Conservation (phyloP, 37 sponge, comb jelly and placozoan genomes). For the Beroe forskalii region DNA sequence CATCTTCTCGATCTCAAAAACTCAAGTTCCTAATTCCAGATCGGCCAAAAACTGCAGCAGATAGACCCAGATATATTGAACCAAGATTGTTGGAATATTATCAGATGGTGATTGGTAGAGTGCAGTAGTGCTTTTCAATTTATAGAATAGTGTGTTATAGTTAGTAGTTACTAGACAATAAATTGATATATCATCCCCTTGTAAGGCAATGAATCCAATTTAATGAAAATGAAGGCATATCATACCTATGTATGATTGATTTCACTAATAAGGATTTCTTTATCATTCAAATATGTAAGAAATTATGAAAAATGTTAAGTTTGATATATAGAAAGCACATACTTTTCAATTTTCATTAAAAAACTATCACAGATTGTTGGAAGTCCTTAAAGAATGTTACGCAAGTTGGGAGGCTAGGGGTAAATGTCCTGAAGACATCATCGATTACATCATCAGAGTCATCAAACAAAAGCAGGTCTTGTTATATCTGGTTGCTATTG, state of each 20-base stretch:
- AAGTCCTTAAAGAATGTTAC: slow-evolving; percentile 9
- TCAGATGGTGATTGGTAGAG: too few relatives aligned
- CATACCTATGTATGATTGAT: too few relatives aligned
- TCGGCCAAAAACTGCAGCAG: background rate
- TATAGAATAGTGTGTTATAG: background rate
- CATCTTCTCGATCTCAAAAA: background rate
- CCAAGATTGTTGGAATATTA: background rate
- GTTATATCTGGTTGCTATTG: too few relatives aligned
- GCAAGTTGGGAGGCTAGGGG: slow-evolving; percentile 1
- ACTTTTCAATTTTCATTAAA: background rate
- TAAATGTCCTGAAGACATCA: background rate
- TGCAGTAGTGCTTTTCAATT: background rate
- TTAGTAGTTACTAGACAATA: too few relatives aligned
- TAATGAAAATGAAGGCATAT: too few relatives aligned
- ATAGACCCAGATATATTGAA: background rate
- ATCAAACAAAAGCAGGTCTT: background rate
- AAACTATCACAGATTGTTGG: background rate
- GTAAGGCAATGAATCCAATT: too few relatives aligned
- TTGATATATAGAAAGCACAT: background rate
- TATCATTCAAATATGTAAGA: background rate
- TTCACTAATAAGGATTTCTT: background rate
- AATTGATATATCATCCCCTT: too few relatives aligned
- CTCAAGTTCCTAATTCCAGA: slow-evolving; percentile 41
- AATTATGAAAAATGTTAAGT: background rate
- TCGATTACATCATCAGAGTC: background rate